Evolutionary conservation across 2,113 vertebrate genomes (phyloP).

Genomic region (Arizona elegans): DNA sequence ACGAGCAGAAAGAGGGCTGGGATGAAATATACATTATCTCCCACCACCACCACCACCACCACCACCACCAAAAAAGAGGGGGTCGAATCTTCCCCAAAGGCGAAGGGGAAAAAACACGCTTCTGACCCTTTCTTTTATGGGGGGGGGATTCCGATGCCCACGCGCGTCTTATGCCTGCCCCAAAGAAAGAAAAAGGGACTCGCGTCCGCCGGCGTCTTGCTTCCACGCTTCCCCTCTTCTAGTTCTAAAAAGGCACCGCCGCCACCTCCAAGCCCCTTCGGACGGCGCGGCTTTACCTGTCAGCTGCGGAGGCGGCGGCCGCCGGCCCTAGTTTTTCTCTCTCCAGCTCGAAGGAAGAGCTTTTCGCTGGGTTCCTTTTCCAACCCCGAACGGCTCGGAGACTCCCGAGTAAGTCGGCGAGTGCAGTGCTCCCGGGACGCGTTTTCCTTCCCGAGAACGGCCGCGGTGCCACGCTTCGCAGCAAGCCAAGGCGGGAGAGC

Average conservation of each 20-base stretch:
- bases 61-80: no score
- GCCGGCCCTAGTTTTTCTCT: background rate
- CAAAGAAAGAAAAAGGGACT: background rate
- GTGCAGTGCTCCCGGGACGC: slow-evolving; percentile 75
- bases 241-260: no score
- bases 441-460: background rate
- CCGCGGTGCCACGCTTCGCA: slow-evolving; percentile 22
- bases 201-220: background rate
- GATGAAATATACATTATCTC: background rate
- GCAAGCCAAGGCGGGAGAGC: background rate
- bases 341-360: background rate
- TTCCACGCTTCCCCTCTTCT: background rate
- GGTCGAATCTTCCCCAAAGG: background rate
- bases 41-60: accelerated
- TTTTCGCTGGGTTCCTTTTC: background rate
- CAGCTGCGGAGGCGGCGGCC: background rate
- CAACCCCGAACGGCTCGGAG: background rate
- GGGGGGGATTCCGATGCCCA: background rate
- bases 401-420: slow-evolving; percentile 53
- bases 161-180: background rate
- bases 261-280: background rate
- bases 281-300: slow-evolving; percentile 61
- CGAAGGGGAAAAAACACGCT: background rate
- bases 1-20: background rate
- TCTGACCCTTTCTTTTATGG: background rate